Percentiles rank a stretch among this genome's conserved stretches.
Evolutionary conservation across 2,888 invertebrate species (phyloP).

Genomic region (Meteorus colon): DNA sequence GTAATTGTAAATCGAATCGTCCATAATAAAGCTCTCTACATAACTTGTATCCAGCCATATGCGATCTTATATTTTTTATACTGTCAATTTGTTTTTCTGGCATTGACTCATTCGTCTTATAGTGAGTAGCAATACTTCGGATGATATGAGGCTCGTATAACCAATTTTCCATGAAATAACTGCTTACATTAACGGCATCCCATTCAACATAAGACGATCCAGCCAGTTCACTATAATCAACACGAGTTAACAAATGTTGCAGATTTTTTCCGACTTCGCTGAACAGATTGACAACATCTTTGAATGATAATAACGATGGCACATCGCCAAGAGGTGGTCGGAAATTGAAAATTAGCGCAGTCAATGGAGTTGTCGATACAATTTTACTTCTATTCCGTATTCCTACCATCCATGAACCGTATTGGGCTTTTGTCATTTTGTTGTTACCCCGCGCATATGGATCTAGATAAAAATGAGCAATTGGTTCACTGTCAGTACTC

Average conservation of each 20-base stretch:
- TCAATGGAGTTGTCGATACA: slow-evolving; percentile 81
- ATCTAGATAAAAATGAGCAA: slow-evolving; percentile 91
- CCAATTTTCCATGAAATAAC: slow-evolving; percentile 89
- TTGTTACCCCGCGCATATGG: slow-evolving; percentile 82
- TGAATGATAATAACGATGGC: slow-evolving; percentile 83
- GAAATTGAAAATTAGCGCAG: slow-evolving; percentile 90
- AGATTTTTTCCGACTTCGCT: slow-evolving; percentile 88
- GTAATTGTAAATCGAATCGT: slow-evolving; percentile 87
- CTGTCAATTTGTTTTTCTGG: slow-evolving; percentile 80
- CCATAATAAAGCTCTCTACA: slow-evolving; percentile 88
- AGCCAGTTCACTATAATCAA: slow-evolving; percentile 88
- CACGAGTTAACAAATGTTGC: slow-evolving; percentile 88
- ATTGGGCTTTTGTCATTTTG: slow-evolving; percentile 78
- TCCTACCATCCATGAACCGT: slow-evolving; percentile 86
- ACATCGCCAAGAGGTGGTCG: slow-evolving; percentile 78
- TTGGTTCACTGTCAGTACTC: slow-evolving; percentile 75
- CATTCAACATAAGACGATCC: slow-evolving; percentile 93
- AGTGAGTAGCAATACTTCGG: slow-evolving; percentile 82
- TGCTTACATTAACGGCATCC: slow-evolving; percentile 91
- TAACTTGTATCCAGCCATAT: slow-evolving; percentile 86
- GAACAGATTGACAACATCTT: slow-evolving; percentile 85
- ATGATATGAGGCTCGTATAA: slow-evolving; percentile 80
- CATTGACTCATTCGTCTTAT: slow-evolving; percentile 82
- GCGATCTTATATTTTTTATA: slow-evolving; percentile 79
- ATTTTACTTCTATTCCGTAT: slow-evolving; percentile 83